These are phyloP conservation scores for Terebella lapidaria DNA, from an alignment of 2,888 invertebrate species.

Conservation along the genomic window DNA sequence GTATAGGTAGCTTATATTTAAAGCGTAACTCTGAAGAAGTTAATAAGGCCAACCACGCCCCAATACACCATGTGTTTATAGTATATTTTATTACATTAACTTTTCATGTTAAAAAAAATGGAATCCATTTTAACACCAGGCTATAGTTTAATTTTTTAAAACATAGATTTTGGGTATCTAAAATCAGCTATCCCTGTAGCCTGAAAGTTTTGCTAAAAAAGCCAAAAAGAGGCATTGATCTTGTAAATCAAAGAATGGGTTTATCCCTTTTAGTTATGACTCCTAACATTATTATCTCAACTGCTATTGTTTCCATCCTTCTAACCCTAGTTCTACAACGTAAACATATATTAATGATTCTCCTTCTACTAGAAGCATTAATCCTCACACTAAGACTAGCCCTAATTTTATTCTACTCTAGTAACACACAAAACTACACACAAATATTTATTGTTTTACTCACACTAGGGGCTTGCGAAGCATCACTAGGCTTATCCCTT, in stretches of 20 bases:
- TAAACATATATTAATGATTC: conserved; percentile 24
- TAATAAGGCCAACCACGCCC: no score
- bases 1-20: no score
- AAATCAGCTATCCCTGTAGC: conserved; percentile 15
- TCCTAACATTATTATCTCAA: conserved; percentile 3
- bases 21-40: no score
- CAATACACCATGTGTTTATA: conserved; percentile 20
- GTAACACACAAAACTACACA: background rate
- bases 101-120: conserved; percentile 21
- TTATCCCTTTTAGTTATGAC: conserved; percentile 14
- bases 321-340: conserved; percentile 17
- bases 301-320: conserved; percentile 3
- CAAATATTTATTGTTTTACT: conserved; percentile 25
- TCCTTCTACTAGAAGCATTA: conserved; percentile 25
- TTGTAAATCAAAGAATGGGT: conserved; percentile 29
- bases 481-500: conserved; percentile 63
- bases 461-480: conserved; percentile 60
- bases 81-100: conserved; percentile 22
- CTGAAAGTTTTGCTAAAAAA: conserved; percentile 8
- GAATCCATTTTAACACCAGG: conserved; percentile 8
- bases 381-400: conserved; percentile 16
- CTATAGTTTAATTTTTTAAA: conserved; percentile 26
- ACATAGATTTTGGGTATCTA: conserved; percentile 25
- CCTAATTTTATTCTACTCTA: conserved; percentile 4
- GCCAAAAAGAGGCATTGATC: conserved; percentile 24